Evolutionary conservation across 2,113 vertebrate species (phyloP).

Genomic region (Copsychus sechellarum): DNA sequence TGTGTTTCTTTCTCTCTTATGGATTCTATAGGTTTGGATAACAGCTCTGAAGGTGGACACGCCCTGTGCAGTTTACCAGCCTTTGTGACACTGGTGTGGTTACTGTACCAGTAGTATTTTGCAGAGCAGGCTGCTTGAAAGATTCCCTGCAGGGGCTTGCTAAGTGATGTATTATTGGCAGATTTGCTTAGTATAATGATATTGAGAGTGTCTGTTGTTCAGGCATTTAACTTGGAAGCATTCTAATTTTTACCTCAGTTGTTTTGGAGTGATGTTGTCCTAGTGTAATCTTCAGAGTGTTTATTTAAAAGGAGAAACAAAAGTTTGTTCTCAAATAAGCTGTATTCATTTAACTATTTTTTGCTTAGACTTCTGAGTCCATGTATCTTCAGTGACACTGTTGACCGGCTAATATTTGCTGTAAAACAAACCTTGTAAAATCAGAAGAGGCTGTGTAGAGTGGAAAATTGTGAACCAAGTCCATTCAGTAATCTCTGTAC

Average conservation of each 20-base stretch:
- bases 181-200: background rate
- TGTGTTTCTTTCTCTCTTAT: background rate
- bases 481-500: background rate
- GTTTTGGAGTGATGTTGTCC: background rate
- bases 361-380: background rate
- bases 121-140: background rate
- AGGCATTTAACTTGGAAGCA: background rate
- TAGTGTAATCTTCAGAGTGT: background rate
- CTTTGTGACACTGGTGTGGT: background rate
- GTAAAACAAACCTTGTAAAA: background rate
- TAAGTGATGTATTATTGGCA: background rate
- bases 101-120: background rate
- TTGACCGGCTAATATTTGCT: background rate
- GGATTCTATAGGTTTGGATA: background rate
- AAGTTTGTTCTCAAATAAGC: background rate
- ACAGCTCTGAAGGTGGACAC: fast-evolving
- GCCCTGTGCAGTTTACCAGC: background rate
- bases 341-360: background rate
- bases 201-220: background rate
- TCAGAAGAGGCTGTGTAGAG: background rate
- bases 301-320: background rate
- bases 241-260: background rate
- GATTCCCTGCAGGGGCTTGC: background rate
- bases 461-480: background rate
- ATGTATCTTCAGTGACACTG: background rate